These are phyloP conservation scores for Hirudo medicinalis DNA, from an alignment of 1,140 invertebrate species.

Conservation along the genomic window DNA sequence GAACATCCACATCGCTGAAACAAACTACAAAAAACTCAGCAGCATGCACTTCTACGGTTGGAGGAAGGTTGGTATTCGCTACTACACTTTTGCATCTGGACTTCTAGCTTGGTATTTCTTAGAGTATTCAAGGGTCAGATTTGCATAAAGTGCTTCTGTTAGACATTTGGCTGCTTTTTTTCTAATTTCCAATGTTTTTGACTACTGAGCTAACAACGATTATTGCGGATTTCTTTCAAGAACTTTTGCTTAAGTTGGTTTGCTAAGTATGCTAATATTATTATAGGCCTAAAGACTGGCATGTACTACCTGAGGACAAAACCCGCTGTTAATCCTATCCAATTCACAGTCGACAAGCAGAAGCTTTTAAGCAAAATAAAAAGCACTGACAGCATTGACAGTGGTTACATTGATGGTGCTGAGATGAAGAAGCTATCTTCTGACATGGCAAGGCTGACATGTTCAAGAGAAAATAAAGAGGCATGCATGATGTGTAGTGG, in stretches of 20 bases:
- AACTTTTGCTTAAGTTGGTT: too few relatives aligned
- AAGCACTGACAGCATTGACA: too few relatives aligned
- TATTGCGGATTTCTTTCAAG: too few relatives aligned
- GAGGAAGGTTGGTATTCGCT: slow-evolving; percentile 52
- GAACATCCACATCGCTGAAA: slow-evolving; percentile 88
- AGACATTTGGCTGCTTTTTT: too few relatives aligned
- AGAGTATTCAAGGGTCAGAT: too few relatives aligned
- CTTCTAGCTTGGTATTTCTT: too few relatives aligned
- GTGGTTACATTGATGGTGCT: neutral
- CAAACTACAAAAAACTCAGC: slow-evolving; percentile 79
- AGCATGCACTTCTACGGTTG: slow-evolving; percentile 98
- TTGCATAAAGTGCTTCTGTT: too few relatives aligned
- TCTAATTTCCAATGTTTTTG: too few relatives aligned
- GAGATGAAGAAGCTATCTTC: slow-evolving; percentile 12
- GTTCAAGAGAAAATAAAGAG: slow-evolving; percentile 78
- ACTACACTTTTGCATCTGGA: too few relatives aligned
- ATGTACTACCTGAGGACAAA: slow-evolving; percentile 98
- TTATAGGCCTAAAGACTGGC: slow-evolving; percentile 79
- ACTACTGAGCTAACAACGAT: too few relatives aligned
- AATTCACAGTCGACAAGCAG: slow-evolving; percentile 91
- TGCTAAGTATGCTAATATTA: too few relatives aligned
- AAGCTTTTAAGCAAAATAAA: slow-evolving; percentile 44
- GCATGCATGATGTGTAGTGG: slow-evolving; percentile 49
- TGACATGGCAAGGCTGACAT: slow-evolving; percentile 35
- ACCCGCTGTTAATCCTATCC: slow-evolving; percentile 85